Base-by-base conservation (phyloP, 1,140 invertebrate species). In the Scylla paramamosain region DNA sequence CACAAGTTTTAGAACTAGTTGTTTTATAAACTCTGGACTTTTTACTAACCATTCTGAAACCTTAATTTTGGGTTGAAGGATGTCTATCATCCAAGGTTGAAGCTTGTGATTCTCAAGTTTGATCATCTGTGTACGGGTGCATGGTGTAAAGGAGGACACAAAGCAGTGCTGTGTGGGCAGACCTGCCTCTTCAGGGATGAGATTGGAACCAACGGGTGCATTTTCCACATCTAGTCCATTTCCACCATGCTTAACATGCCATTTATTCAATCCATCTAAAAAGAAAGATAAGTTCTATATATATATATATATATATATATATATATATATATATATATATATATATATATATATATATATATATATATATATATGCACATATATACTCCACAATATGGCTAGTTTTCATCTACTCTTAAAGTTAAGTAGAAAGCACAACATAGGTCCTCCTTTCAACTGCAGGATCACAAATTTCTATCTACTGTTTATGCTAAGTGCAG, bases 131-230 rank as follows among this genome's bases (percentile, higher is more conserved):
- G 29, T 25, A n/a, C 95, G 84, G 14, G 0, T 29, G 46, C 95
- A 90, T 0, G 14, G 2, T 6, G 0, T 12, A 59, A 89, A 96
- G 31, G 95, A 95, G 29, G 96, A 96, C 59, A 93, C 96, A 88
- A 96, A 96, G 82, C 91, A 95, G 88, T 92, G 96, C 6, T 95
- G 94, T 8, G 95, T 88, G 20, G 93, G 90, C 10, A 94, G 92
- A 48, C 48, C 59, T 94, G 88, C 88, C 39, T 94, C 93, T 12
- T 83, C 77, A 32, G 95, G 84, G 31, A 94, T 91, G 29, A 32
- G 48, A 59, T 87, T 86, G 32, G 29, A 52, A 4, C 91, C 91
- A 90, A n/a, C 14, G 12, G 96, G 92, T 59, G 48, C 0, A 28
- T 32, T 82, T 83, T 96, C 92, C n/a, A 95, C 77, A 46, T 94